These are phyloP conservation scores for Ophonus ardosiacus DNA, from an alignment of 2,888 invertebrate species.

Conservation along the genomic window DNA sequence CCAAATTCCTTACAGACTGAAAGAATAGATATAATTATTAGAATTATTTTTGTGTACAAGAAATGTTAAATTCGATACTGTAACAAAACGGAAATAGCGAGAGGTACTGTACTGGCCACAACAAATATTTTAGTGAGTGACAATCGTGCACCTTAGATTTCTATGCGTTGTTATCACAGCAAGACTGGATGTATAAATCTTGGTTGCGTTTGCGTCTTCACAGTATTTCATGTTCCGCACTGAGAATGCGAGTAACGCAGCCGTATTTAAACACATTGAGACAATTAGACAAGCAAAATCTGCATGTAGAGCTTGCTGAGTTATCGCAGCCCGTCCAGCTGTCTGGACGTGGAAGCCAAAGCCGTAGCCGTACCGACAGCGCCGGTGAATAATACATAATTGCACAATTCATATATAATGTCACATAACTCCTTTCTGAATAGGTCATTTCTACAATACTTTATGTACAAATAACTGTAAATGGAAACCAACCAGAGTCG, in stretches of 20 bases:
- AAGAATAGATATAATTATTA: no score
- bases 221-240: conserved; percentile 14
- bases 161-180: not conserved
- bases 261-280: conserved; percentile 41
- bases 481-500: conserved; percentile 45
- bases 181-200: not conserved
- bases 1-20: no score
- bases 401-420: conserved; percentile 72
- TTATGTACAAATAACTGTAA: conserved; percentile 63
- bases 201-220: not conserved
- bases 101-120: no score
- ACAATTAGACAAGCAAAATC: conserved; percentile 52
- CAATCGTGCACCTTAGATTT: no score
- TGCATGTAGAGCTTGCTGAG: conserved; percentile 34
- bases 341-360: not conserved
- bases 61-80: no score
- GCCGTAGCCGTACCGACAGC: not conserved
- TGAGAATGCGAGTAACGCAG: conserved; percentile 14
- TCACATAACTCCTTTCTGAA: conserved; percentile 72
- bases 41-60: no score
- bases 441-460: conserved; percentile 70
- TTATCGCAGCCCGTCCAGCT: conserved; percentile 26
- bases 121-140: no score
- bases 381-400: conserved; percentile 70
- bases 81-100: no score